Percentiles rank a stretch among this genome's conserved stretches.
These are phyloP conservation scores for Struthidea cinerea DNA, from an alignment of 2,113 vertebrate genomes.

Conservation along the genomic window DNA sequence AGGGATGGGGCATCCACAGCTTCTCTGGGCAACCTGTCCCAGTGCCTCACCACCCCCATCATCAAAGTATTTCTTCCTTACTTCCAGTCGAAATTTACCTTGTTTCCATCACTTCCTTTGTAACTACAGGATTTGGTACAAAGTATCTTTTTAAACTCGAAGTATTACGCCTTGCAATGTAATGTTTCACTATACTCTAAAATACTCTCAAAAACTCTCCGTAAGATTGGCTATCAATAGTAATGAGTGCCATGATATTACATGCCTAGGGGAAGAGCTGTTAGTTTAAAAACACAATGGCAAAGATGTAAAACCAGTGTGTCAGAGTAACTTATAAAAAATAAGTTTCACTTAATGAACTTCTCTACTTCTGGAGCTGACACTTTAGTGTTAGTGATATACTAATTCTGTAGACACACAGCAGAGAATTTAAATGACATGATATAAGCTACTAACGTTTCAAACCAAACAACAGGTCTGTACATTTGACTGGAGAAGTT, in stretches of 20 bases:
- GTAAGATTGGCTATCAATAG: neutral
- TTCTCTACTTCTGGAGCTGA: neutral
- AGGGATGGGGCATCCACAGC: neutral
- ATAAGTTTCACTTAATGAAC: neutral
- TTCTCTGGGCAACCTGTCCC: neutral
- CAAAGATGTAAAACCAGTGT: neutral
- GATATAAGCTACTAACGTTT: neutral
- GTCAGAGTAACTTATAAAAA: neutral
- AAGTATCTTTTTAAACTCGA: neutral
- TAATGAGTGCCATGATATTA: neutral
- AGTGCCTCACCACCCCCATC: neutral
- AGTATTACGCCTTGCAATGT: neutral
- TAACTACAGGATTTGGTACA: neutral
- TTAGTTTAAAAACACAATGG: neutral
- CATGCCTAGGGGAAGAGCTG: neutral
- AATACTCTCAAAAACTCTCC: neutral
- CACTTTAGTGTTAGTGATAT: neutral
- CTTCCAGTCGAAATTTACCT: neutral
- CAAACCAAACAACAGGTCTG: neutral
- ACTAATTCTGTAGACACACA: neutral
- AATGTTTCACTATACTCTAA: neutral
- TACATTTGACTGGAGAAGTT: neutral
- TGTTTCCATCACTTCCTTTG: neutral
- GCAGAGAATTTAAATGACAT: neutral
- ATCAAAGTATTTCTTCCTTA: neutral